Conservation (phyloP, 2,797 vertebrate genomes). For the Dryobates pubescens region DNA sequence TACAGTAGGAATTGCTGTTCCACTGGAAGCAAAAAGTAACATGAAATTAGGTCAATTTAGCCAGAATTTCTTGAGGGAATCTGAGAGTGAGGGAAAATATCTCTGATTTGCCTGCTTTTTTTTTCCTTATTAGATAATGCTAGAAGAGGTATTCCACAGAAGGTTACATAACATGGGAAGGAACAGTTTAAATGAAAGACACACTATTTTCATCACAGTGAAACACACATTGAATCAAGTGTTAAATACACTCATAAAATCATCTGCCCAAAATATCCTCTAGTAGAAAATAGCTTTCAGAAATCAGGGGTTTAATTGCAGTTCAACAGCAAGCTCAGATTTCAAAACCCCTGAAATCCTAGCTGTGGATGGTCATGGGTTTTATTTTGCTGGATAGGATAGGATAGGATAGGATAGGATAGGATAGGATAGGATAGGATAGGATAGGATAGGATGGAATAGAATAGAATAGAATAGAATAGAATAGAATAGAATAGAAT, state of each 20-base stretch:
- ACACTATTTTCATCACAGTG: constrained; percentile 19
- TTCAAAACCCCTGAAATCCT: neutral
- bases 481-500: no score
- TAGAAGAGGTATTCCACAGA: neutral
- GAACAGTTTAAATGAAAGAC: neutral
- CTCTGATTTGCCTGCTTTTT: neutral
- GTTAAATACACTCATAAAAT: constrained; percentile 3
- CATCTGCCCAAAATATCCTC: neutral
- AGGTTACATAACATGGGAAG: neutral
- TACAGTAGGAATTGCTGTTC: neutral
- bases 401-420: no score
- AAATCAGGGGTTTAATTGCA: neutral
- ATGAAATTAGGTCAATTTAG: constrained; percentile 32
- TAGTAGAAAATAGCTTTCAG: constrained; percentile 4
- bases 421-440: no score
- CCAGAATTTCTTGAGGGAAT: constrained; percentile 22
- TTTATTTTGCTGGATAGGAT: neutral
- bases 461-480: no score
- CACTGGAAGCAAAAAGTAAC: constrained; percentile 14
- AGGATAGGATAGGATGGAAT: no score
- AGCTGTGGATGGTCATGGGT: accelerated
- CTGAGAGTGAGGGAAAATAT: neutral
- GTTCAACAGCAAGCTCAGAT: neutral
- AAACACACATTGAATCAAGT: constrained; percentile 6
- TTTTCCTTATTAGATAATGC: neutral